A percentile compares a stretch with the other conserved stretches of the same genome.
phyloP scores from a whole-genome alignment of 2,797 vertebrate genomes.

The Bufotes viridis region DNA sequence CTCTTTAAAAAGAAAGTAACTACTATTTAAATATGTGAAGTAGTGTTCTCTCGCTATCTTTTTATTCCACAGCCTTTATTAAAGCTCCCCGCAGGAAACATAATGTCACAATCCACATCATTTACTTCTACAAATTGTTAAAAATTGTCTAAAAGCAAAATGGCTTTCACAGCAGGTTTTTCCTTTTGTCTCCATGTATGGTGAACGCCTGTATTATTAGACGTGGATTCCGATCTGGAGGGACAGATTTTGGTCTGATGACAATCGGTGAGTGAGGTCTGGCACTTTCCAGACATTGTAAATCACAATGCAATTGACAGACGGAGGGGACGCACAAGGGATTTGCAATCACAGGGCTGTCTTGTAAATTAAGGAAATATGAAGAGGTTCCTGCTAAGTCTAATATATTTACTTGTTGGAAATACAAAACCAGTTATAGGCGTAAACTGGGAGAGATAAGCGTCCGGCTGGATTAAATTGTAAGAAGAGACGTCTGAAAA shows the following conservation, averaged over 20 bases:
- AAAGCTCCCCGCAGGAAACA: slow-evolving; percentile 73
- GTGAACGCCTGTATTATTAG: slow-evolving; percentile 47
- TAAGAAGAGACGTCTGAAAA: slow-evolving; percentile 9
- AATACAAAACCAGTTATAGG: slow-evolving; percentile 13
- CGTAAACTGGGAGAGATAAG: slow-evolving; percentile 25
- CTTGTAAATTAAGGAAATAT: slow-evolving; percentile 23
- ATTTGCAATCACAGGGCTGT: background rate
- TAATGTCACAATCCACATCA: slow-evolving; percentile 70
- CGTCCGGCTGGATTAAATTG: background rate
- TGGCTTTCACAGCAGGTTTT: slow-evolving; percentile 73
- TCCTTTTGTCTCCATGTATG: slow-evolving; percentile 66
- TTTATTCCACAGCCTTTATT: slow-evolving; percentile 76
- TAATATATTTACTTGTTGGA: slow-evolving; percentile 32
- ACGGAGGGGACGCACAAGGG: slow-evolving; percentile 14
- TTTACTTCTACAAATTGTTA: slow-evolving; percentile 76
- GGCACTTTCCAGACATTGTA: background rate
- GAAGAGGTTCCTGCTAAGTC: slow-evolving; percentile 16
- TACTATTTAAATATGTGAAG: slow-evolving; percentile 76
- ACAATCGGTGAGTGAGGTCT: slow-evolving; percentile 24
- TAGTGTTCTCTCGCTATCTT: slow-evolving; percentile 73
- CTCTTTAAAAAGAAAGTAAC: slow-evolving; percentile 73
- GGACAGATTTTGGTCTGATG: slow-evolving; percentile 28
- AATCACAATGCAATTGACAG: slow-evolving; percentile 33
- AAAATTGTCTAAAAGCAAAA: slow-evolving; percentile 74
- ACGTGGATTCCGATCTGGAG: background rate